Conservation (phyloP, 2,888 invertebrate genomes). For the Macrophya alboannulata region DNA sequence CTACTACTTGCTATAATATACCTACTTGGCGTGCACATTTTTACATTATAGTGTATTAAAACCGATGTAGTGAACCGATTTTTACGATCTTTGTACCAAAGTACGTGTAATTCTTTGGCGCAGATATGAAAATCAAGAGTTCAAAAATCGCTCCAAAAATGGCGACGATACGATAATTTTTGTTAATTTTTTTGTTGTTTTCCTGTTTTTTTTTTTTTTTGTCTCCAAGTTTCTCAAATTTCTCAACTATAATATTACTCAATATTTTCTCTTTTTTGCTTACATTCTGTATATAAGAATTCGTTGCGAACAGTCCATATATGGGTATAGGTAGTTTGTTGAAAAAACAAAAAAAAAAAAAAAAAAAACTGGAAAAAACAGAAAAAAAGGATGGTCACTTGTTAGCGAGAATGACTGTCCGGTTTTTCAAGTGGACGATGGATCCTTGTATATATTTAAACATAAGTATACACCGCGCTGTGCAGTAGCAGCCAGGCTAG, state of each 20-base stretch:
- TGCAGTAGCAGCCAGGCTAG: constrained; percentile 52
- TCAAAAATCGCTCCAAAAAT: neutral
- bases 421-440: constrained; percentile 63
- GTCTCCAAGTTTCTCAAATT: neutral
- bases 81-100: neutral
- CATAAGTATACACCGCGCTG: constrained; percentile 52
- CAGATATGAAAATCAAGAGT: neutral
- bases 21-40: neutral
- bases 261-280: neutral
- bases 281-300: neutral
- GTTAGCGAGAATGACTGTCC: constrained; percentile 76
- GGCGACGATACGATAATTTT: neutral
- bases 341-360: neutral
- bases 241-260: neutral
- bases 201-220: neutral
- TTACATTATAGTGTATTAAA: neutral
- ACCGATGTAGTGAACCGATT: neutral
- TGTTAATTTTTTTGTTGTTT: too few species aligned
- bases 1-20: neutral
- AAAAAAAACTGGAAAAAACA: neutral
- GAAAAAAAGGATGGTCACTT: constrained; percentile 62
- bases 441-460: constrained; percentile 41
- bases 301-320: neutral
- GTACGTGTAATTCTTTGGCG: too few species aligned
- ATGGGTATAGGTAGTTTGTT: neutral